Percentiles rank a stretch among this genome's conserved stretches.
phyloP scores from a whole-genome alignment of 2,888 invertebrate species.

The Dione juno region DNA sequence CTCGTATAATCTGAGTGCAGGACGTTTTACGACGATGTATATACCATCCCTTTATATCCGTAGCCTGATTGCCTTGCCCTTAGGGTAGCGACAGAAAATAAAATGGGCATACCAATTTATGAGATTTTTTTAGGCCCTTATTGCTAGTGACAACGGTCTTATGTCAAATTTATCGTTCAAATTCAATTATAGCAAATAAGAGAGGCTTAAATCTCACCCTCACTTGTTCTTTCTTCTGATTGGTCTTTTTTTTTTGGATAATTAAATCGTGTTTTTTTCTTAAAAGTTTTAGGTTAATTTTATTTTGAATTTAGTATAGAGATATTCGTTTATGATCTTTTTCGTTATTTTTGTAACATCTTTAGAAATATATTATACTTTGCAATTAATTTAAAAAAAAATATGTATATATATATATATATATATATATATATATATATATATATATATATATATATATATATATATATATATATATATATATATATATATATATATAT shows the following conservation, averaged over 20 bases:
- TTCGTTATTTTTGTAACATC: not conserved
- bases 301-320: not conserved
- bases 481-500: too few species aligned
- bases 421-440: too few species aligned
- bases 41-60: constrained; percentile 77
- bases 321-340: not conserved
- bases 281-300: not conserved
- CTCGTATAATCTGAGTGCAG: constrained; percentile 71
- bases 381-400: not conserved
- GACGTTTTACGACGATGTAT: constrained; percentile 71
- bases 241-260: constrained; percentile 12
- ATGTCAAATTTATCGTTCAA: constrained; percentile 43
- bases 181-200: constrained; percentile 43
- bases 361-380: not conserved
- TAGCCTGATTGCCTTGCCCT: constrained; percentile 74
- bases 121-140: constrained; percentile 40
- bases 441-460: too few species aligned
- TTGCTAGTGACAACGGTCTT: constrained; percentile 42
- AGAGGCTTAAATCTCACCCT: constrained; percentile 21
- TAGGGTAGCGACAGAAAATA: constrained; percentile 59
- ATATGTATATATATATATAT: too few species aligned
- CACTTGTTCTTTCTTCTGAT: constrained; percentile 9
- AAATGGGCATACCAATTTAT: constrained; percentile 42
- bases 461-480: too few species aligned
- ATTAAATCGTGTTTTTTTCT: constrained; percentile 13